phyloP scores from a whole-genome alignment of 2,888 invertebrate genomes.

The Graphium colonna region DNA sequence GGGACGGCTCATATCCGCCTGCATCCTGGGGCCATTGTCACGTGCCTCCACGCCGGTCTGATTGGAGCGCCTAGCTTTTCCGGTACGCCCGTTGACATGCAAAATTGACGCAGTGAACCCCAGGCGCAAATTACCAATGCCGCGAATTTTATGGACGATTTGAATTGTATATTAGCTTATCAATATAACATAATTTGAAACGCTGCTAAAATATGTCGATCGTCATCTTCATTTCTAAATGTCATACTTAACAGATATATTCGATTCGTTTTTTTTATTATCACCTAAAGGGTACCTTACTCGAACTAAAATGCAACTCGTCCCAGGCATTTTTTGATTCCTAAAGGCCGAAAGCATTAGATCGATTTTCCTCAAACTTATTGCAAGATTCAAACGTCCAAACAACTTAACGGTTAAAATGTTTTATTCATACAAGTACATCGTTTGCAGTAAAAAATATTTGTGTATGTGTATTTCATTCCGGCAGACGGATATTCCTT shows the following conservation, averaged over 20 bases:
- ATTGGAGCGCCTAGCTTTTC: constrained; percentile 20
- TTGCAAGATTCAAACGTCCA: background rate
- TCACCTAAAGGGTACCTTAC: background rate
- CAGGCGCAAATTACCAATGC: background rate
- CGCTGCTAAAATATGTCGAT: background rate
- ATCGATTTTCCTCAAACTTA: background rate
- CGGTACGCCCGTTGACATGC: constrained; percentile 12
- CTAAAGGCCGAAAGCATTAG: background rate
- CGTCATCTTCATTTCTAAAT: background rate
- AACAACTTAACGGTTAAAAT: background rate
- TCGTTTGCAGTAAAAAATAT: too few relatives aligned
- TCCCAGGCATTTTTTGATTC: background rate
- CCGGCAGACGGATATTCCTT: background rate
- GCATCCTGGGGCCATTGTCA: background rate
- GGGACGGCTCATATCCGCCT: background rate
- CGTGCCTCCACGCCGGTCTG: constrained; percentile 10
- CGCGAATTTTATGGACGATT: too few relatives aligned
- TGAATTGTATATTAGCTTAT: too few relatives aligned
- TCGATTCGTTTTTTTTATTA: background rate
- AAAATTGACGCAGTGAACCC: constrained; percentile 4
- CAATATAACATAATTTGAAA: background rate
- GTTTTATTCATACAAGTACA: background rate
- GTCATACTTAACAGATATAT: background rate
- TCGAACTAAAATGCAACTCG: background rate
- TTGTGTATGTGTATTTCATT: background rate